Evolutionary conservation across 2,113 vertebrate species (phyloP).

Genomic region (Odocoileus hemionus): DNA sequence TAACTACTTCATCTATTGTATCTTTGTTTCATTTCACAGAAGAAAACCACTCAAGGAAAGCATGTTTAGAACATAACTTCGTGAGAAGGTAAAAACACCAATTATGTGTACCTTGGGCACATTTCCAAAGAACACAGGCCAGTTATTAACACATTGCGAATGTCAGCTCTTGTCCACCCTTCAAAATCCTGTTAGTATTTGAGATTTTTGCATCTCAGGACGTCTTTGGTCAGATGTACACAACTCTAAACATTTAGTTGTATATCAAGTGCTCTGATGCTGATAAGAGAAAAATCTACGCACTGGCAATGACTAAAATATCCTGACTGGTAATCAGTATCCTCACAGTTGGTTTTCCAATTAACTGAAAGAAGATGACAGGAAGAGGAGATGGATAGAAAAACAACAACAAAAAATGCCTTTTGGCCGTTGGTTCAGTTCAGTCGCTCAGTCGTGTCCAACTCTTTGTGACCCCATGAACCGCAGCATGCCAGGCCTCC

Average conservation of each 20-base stretch:
- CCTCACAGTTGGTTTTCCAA: background rate
- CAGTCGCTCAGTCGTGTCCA: too few species aligned
- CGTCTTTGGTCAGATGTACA: background rate
- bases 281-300: background rate
- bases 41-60: background rate
- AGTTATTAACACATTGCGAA: background rate
- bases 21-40: constrained; percentile 7
- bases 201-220: background rate
- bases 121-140: background rate
- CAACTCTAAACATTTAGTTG: background rate
- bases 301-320: background rate
- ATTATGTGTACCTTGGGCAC: background rate
- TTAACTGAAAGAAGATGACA: background rate
- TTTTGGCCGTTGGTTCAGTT: background rate
- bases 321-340: background rate
- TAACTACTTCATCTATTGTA: background rate
- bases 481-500: too few species aligned
- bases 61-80: background rate
- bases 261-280: background rate
- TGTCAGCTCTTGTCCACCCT: background rate
- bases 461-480: too few species aligned
- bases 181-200: background rate
- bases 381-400: background rate
- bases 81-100: background rate
- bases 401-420: background rate